Evolutionary conservation across 2,888 invertebrate species (phyloP).

Genomic region (Drosophila glabriapex): DNA sequence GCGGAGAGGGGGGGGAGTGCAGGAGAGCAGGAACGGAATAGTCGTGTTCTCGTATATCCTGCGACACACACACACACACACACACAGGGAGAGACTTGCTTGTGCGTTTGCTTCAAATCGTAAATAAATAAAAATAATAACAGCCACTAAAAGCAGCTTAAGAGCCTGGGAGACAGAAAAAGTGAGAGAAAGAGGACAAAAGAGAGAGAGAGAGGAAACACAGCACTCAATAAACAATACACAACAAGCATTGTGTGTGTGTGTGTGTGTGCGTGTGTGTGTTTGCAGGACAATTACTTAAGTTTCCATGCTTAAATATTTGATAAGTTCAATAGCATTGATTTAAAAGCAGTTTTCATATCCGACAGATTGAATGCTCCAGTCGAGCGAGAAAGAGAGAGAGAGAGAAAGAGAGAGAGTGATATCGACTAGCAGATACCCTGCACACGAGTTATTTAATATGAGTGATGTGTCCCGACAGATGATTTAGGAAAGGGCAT

Average conservation of each 20-base stretch:
- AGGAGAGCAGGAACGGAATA: neutral
- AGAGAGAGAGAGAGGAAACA: neutral
- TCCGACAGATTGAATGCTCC: neutral
- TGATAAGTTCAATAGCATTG: slow-evolving; percentile 50
- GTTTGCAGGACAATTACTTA: slow-evolving; percentile 56
- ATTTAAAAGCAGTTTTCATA: slow-evolving; percentile 35
- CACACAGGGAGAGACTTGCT: slow-evolving; percentile 13
- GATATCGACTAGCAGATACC: neutral
- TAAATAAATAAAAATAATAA: slow-evolving; percentile 67
- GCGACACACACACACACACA: slow-evolving; percentile 16
- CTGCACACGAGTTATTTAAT: neutral
- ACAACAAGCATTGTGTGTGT: slow-evolving; percentile 14
- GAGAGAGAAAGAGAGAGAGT: no score
- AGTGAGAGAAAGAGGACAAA: neutral
- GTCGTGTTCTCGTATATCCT: slow-evolving; percentile 50
- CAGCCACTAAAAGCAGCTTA: slow-evolving; percentile 41
- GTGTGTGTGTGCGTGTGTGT: slow-evolving; percentile 18
- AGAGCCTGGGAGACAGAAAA: neutral
- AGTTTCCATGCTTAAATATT: slow-evolving; percentile 59
- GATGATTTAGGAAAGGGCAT: neutral
- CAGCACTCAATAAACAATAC: slow-evolving; percentile 23
- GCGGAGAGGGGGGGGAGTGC: neutral
- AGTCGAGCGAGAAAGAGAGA: neutral
- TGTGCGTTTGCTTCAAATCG: slow-evolving; percentile 50
- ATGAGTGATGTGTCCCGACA: neutral